Base-by-base conservation (phyloP, 2,888 invertebrate genomes). In the Temnothorax rugatulus region DNA sequence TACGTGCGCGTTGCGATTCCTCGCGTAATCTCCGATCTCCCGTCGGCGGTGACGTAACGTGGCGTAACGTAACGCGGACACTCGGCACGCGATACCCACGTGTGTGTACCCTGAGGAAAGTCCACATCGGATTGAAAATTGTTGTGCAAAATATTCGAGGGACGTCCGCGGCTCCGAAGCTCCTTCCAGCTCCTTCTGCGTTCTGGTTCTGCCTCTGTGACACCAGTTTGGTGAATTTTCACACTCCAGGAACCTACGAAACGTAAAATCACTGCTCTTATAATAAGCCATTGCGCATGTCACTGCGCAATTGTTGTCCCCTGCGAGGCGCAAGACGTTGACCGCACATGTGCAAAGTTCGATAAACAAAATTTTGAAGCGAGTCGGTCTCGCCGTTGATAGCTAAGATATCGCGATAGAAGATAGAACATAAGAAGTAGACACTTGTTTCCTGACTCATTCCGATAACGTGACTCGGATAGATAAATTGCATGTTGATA, bases 71-170 rank as follows among this genome's bases (percentile, higher is more conserved):
- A 38, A 41, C 44, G 8, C 25, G 4, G 4, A 29, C 18, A 25
- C 18, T 18, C n/a, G 8, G 13, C 18, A 66, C 1, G 18, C 29
- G 57, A 29, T 86, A 89, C 89, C 86, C 84, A 89, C 89, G 81
- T 79, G 81, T 18, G 21, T 88, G 74, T 88, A 54, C 29, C 34
- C 73, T 13, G 69, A 84, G 71, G 85, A 89, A 88, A 86, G 84
- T 76, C 66, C 47, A 87, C 86, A 87, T 71, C 82, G 86, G 87
- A 86, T 86, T 79, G 79, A 15, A 88, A 90, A 83, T 86, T 89
- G 84, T 84, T 87, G 84, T 86, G 89, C 86, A 91, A 91, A 90
- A 88, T 90, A 88, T 89, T 29, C 84, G 88, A 84, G 87, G 84
- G 88, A 90, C 89, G 91, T 91, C 91, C 90, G 9, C 41, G 8